phyloP scores from a whole-genome alignment of 2,888 invertebrate genomes.

The Pilophorus perplexus region DNA sequence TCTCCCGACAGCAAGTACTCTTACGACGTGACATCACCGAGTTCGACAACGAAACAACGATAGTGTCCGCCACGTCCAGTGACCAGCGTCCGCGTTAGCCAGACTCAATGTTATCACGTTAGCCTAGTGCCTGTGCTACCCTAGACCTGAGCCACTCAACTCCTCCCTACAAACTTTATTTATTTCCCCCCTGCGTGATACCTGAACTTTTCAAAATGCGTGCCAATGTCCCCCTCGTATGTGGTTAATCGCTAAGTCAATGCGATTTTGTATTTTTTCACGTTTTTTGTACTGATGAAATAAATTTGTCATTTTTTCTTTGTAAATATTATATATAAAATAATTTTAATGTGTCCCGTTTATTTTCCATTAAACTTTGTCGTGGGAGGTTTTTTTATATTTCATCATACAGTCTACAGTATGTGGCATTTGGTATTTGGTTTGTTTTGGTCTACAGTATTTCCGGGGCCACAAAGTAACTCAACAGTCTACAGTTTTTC shows the following conservation, averaged over 20 bases:
- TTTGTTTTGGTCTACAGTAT: too few species aligned
- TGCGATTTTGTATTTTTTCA: background rate
- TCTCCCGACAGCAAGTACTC: slow-evolving; percentile 49
- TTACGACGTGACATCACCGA: slow-evolving; percentile 46
- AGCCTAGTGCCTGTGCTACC: background rate
- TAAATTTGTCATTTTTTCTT: background rate
- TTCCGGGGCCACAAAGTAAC: too few species aligned
- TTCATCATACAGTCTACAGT: too few species aligned
- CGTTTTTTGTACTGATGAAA: slow-evolving; percentile 36
- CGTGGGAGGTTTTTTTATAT: too few species aligned
- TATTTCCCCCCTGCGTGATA: slow-evolving; percentile 18
- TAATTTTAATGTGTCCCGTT: background rate
- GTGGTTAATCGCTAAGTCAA: slow-evolving; percentile 8
- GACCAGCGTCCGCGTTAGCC: background rate
- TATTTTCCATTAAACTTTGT: too few species aligned
- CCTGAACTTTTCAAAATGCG: slow-evolving; percentile 12
- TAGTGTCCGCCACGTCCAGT: too few species aligned
- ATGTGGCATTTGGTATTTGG: too few species aligned
- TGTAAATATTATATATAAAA: slow-evolving; percentile 37
- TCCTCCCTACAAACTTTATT: slow-evolving; percentile 23
- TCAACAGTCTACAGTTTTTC: too few species aligned
- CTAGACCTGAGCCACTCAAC: background rate
- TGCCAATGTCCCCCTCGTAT: slow-evolving; percentile 20
- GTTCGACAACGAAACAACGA: slow-evolving; percentile 3
- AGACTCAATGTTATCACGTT: background rate